These are phyloP conservation scores for Polietes domitor DNA, from an alignment of 2,888 invertebrate genomes.

Conservation along the genomic window DNA sequence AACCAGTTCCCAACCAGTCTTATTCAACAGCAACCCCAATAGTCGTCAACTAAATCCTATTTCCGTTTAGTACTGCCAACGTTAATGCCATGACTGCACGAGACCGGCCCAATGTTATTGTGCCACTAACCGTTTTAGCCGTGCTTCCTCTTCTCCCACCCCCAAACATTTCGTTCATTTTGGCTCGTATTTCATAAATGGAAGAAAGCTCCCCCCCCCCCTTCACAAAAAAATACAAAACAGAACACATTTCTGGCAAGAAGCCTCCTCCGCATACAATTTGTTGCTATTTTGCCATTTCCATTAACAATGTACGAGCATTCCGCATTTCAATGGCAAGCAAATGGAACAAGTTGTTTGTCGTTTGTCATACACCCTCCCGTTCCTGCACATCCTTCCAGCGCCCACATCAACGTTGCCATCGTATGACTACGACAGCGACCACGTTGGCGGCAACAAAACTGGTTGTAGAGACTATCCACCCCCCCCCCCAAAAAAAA, in stretches of 20 bases:
- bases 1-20: too few species aligned
- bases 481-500: not conserved
- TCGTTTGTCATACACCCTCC: not conserved
- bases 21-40: not conserved
- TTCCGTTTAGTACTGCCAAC: not conserved
- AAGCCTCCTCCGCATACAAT: not conserved
- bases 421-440: not conserved
- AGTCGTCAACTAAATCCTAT: conserved; percentile 7
- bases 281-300: conserved; percentile 18
- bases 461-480: not conserved
- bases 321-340: conserved; percentile 5
- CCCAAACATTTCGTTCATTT: not conserved
- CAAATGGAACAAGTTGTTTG: conserved; percentile 10
- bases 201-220: not conserved
- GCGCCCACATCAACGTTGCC: too few species aligned
- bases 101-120: not conserved
- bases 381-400: not conserved
- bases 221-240: not conserved
- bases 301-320: not conserved
- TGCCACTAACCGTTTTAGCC: not conserved
- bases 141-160: not conserved
- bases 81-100: not conserved
- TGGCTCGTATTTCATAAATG: not conserved
- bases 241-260: not conserved
- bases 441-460: not conserved